These are phyloP conservation scores for Peromyscus leucopus DNA, from an alignment of 2,113 vertebrate species.

Conservation along the genomic window DNA sequence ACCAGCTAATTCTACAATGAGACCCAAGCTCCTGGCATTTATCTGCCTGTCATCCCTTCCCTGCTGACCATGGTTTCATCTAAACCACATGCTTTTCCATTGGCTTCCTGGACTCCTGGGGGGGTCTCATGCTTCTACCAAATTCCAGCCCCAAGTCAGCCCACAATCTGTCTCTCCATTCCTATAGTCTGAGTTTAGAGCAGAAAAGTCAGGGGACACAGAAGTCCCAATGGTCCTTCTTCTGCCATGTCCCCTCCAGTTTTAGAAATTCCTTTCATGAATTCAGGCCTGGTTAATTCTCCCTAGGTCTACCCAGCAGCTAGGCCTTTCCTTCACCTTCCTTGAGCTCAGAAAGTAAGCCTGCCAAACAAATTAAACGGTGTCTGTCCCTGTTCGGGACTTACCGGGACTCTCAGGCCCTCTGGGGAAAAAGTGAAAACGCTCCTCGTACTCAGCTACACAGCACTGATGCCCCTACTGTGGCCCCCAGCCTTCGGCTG, in stretches of 20 bases:
- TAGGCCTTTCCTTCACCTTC: neutral
- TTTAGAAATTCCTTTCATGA: neutral
- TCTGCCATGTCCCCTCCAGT: neutral
- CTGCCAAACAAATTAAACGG: neutral
- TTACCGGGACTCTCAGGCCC: neutral
- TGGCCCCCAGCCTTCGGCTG: neutral
- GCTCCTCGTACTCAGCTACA: neutral
- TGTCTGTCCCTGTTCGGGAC: neutral
- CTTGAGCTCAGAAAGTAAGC: neutral
- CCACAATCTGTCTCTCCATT: neutral
- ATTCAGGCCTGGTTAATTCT: neutral
- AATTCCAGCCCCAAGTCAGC: neutral
- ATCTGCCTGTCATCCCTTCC: neutral
- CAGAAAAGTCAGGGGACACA: neutral
- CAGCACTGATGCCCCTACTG: neutral
- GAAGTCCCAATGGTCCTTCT: neutral
- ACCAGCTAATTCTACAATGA: neutral
- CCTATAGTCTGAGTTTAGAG: neutral
- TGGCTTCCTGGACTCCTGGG: neutral
- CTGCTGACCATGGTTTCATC: slow-evolving; percentile 1
- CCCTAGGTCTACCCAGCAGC: neutral
- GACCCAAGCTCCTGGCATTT: neutral
- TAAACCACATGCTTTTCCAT: neutral
- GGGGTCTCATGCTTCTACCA: neutral
- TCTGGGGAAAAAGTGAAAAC: slow-evolving; percentile 16